A percentile compares a stretch with the other conserved stretches of the same genome.
Conservation (phyloP, 2,113 vertebrate genomes). For the Plectropomus leopardus region DNA sequence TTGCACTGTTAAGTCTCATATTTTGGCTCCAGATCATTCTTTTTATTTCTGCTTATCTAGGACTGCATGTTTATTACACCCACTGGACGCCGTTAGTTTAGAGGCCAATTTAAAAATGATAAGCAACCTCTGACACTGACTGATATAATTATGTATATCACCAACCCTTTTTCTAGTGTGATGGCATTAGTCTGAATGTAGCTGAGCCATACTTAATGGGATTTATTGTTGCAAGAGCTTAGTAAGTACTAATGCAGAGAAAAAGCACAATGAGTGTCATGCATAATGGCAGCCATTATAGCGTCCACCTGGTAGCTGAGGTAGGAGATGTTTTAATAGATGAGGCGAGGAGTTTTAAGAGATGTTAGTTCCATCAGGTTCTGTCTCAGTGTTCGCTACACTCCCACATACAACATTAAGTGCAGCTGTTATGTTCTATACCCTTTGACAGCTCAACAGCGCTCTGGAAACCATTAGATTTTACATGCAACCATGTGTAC, state of each 20-base stretch:
- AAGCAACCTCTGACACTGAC: not conserved
- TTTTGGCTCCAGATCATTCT: not conserved
- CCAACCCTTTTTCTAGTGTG: not conserved
- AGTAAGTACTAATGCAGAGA: conserved; percentile 1
- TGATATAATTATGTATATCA: not conserved
- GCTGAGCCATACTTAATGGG: not conserved
- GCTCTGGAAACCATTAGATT: conserved; percentile 51
- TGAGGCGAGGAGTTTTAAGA: conserved; percentile 36
- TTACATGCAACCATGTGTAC: conserved; percentile 18
- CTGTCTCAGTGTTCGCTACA: conserved; percentile 6
- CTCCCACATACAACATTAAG: conserved; percentile 41
- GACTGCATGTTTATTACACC: not conserved
- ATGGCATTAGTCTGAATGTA: conserved; percentile 1
- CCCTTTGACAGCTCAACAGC: conserved; percentile 31
- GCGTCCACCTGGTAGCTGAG: conserved; percentile 5
- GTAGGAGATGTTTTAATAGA: conserved; percentile 34
- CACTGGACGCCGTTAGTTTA: not conserved
- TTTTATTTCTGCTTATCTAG: not conserved
- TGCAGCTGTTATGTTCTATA: conserved; percentile 40
- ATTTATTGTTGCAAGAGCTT: conserved; percentile 1
- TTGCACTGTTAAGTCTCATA: not conserved
- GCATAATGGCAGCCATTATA: conserved; percentile 28
- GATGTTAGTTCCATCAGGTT: conserved; percentile 36
- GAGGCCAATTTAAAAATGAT: not conserved
- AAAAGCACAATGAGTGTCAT: not conserved